Evolutionary conservation across 2,797 vertebrate species (phyloP).

Genomic region (Zenarchopterus dispar): DNA sequence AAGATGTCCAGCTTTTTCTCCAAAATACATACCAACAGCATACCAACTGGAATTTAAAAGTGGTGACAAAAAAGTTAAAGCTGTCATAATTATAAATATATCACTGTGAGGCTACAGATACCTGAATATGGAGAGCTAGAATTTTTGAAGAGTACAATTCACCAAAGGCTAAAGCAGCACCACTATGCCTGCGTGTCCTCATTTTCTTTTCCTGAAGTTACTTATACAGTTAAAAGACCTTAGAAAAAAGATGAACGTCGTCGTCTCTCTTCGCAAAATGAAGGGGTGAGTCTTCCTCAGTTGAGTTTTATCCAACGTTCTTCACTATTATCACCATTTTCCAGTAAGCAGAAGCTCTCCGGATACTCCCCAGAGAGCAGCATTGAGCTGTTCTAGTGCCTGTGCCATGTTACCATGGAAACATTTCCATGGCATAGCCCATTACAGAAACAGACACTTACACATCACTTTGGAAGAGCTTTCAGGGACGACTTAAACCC

Average conservation of each 20-base stretch:
- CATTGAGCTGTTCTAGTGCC: conserved; percentile 76
- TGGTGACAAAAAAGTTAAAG: background rate
- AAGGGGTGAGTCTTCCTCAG: conserved; percentile 60
- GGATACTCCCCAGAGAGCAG: conserved; percentile 78
- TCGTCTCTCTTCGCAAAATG: conserved; percentile 52
- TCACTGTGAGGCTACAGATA: background rate
- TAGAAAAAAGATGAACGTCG: conserved; percentile 36
- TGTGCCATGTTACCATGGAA: conserved; percentile 82
- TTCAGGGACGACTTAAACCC: conserved; percentile 62
- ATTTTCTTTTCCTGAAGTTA: conserved; percentile 13
- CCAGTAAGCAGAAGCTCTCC: conserved; percentile 78
- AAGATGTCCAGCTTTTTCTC: background rate
- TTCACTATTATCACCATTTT: conserved; percentile 76
- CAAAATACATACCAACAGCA: background rate
- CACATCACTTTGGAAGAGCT: conserved; percentile 75
- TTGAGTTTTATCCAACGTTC: conserved; percentile 76
- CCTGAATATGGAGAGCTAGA: background rate
- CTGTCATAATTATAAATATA: background rate
- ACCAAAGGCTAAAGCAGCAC: conserved; percentile 14
- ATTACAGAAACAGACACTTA: conserved; percentile 81
- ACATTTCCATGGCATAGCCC: conserved; percentile 79
- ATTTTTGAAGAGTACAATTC: conserved; percentile 10
- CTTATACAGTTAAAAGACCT: conserved; percentile 21
- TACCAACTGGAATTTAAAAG: background rate
- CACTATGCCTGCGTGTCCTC: conserved; percentile 9